phyloP scores from a whole-genome alignment of 2,113 vertebrate genomes.

The Alethe diademata region DNA sequence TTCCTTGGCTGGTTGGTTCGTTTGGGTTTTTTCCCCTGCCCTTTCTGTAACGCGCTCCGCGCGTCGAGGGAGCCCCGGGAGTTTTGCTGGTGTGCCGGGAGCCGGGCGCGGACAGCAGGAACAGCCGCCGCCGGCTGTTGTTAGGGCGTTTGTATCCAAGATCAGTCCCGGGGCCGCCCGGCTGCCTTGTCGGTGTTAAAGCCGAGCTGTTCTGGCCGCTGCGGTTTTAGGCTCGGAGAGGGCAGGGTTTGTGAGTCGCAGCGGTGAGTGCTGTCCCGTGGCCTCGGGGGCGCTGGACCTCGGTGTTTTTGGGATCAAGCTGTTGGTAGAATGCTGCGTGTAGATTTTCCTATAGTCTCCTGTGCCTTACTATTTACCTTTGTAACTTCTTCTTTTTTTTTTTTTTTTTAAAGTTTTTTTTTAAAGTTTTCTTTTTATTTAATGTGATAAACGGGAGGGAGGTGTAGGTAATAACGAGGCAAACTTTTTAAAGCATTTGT shows the following conservation, averaged over 20 bases:
- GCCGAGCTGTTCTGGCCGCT: accelerated
- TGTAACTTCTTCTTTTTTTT: no score
- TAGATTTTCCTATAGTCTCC: background rate
- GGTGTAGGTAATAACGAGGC: background rate
- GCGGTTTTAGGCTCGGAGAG: accelerated
- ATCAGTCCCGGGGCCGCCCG: background rate
- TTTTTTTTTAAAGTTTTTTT: no score
- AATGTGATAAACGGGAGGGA: background rate
- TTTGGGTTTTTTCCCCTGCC: background rate
- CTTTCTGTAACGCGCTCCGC: background rate
- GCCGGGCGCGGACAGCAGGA: background rate
- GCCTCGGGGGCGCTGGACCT: background rate
- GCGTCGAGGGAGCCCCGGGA: background rate
- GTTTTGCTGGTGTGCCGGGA: background rate
- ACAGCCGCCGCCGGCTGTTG: background rate
- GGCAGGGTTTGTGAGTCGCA: background rate
- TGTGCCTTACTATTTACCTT: background rate
- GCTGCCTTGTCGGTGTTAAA: background rate
- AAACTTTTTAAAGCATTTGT: background rate
- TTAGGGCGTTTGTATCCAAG: background rate
- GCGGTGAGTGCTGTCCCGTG: background rate
- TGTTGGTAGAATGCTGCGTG: accelerated
- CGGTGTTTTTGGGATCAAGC: accelerated
- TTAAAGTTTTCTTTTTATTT: no score
- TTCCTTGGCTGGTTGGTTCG: background rate